Percentiles rank a stretch among this genome's conserved stretches.
phyloP scores from a whole-genome alignment of 2,797 vertebrate species.

The Arnoldichthys spilopterus region DNA sequence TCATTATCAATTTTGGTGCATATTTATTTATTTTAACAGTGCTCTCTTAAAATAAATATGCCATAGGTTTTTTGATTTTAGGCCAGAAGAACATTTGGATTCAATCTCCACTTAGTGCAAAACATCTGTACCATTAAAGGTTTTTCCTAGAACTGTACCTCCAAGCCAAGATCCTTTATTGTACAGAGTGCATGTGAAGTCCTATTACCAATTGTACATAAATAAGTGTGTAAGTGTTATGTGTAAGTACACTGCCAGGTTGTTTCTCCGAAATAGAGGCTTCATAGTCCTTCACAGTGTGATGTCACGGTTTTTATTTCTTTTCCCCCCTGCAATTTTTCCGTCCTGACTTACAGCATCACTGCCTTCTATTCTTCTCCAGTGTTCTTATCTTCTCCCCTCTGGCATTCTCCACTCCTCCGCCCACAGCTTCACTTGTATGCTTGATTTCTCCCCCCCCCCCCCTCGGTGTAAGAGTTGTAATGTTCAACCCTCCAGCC shows the following conservation, averaged over 20 bases:
- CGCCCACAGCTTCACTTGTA: slow-evolving; percentile 8
- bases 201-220: too few relatives aligned
- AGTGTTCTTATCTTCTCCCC: slow-evolving; percentile 2
- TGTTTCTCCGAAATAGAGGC: not conserved
- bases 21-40: too few relatives aligned
- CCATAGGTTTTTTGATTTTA: too few relatives aligned
- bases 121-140: too few relatives aligned
- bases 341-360: not conserved
- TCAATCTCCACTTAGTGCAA: too few relatives aligned
- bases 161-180: not conserved
- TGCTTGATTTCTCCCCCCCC: slow-evolving; percentile 2
- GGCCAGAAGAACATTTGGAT: too few relatives aligned
- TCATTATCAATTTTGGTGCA: too few relatives aligned
- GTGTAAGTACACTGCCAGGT: not conserved
- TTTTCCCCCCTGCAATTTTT: not conserved
- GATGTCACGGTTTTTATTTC: slow-evolving; percentile 14
- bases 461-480: slow-evolving; percentile 2
- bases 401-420: slow-evolving; percentile 3
- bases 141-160: not conserved
- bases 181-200: too few relatives aligned
- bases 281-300: not conserved
- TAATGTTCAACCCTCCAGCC: slow-evolving; percentile 23
- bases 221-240: not conserved
- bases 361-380: slow-evolving; percentile 6
- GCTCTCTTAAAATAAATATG: too few relatives aligned